Base-by-base conservation (phyloP, 2,888 invertebrate genomes). In the Unio pictorum region DNA sequence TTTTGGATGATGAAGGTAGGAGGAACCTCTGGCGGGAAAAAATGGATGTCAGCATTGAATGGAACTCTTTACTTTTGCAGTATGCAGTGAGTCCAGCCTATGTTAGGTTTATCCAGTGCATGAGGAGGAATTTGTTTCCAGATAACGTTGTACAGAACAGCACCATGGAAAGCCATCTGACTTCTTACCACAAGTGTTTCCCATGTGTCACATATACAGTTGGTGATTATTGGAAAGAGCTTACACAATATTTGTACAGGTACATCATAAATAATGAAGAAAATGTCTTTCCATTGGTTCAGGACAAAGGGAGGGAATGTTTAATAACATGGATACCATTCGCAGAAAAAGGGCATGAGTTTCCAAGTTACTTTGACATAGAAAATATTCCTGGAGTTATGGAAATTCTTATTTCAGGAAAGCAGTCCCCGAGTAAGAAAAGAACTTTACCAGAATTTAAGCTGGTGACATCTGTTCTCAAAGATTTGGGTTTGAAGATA, bases 1-100 rank as follows among this genome's bases (percentile, higher is more conserved):
- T 76, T 11, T 70, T 85, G n/a, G 81, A 79, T 57, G 78, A 83
- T 65, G 80, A 82, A 68, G 69, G 80, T 1, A 73, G 83, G 68
- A 67, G 81, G 58, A 70, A 62, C 60, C 61, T 81, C 1, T 79
- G 78, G 76, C 60, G 56, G 8, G 70, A 73, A 11, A 64, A 71
- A 61, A 30, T 1, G 1, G 61, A 61, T 61, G n/a, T 61, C 28
- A 61, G 4, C 4, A 28, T 30, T 20, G 7, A 18, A 20, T 61
- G 61, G 61, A 61, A 61, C 28, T 28, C 7, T 6, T 11, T 20
- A 3, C 17, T 61, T 26, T 28, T 61, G 30, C 26, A 61, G 30
- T 7, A n/a, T 28, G 30, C 30, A 61, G 23, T 61, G 28, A 11
- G 61, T 28, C 26, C 61, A 61, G 61, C 61, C 20, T 61, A 61